Evolutionary conservation across 1,140 invertebrate genomes (phyloP).

Genomic region (Aphelenchoides fujianensis): DNA sequence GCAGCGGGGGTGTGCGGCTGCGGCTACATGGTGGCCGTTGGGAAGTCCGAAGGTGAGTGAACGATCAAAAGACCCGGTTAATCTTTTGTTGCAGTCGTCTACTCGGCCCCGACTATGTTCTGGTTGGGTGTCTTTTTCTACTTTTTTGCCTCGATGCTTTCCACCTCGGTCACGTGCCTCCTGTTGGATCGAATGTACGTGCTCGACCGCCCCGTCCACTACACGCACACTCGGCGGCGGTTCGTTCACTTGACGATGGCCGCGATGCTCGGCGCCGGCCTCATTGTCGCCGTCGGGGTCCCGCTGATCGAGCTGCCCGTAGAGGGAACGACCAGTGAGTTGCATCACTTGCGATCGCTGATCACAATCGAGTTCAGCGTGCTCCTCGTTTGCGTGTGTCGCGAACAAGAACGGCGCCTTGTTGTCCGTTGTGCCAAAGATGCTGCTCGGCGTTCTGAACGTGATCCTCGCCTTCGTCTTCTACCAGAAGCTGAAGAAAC

Average conservation of each 20-base stretch:
- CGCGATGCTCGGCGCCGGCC: not conserved
- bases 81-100: too few relatives aligned
- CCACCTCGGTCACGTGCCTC: not conserved
- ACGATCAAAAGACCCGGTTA: too few relatives aligned
- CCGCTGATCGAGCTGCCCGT: not conserved
- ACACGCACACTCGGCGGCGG: not conserved
- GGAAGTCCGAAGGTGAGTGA: too few relatives aligned
- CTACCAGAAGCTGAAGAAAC: not conserved
- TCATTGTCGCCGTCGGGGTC: not conserved
- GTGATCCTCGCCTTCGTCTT: not conserved
- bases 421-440: not conserved
- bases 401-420: not conserved
- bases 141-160: too few relatives aligned
- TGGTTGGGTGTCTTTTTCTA: too few relatives aligned
- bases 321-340: not conserved
- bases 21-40: too few relatives aligned
- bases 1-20: too few relatives aligned
- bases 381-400: not conserved
- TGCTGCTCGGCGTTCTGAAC: not conserved
- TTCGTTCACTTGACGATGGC: not conserved
- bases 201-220: not conserved
- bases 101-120: too few relatives aligned
- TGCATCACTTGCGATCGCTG: not conserved
- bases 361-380: not conserved
- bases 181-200: not conserved